Percentiles rank a stretch among this genome's conserved stretches.
These are phyloP conservation scores for Ophiothrix spiculata DNA, from an alignment of 35 echinoderm and acorn worm genomes.

Conservation along the genomic window DNA sequence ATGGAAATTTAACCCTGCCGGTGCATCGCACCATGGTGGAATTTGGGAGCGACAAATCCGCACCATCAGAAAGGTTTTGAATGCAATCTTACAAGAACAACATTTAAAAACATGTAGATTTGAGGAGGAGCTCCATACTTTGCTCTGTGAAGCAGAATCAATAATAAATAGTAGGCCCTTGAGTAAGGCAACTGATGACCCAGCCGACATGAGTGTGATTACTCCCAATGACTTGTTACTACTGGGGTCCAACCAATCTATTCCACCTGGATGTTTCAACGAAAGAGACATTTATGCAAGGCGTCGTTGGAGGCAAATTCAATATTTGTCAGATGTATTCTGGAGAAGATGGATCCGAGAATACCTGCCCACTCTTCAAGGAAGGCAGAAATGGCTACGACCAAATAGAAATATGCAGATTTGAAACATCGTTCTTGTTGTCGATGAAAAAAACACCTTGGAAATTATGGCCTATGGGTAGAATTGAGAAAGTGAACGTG, in stretches of 20 bases:
- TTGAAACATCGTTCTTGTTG: constrained; percentile 40
- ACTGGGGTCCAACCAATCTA: not conserved
- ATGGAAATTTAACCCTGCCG: constrained; percentile 49
- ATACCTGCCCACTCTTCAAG: constrained; percentile 56
- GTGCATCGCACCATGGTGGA: constrained; percentile 50
- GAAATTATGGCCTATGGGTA: constrained; percentile 32
- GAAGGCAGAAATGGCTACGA: constrained; percentile 47
- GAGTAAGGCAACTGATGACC: constrained; percentile 21
- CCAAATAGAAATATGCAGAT: constrained; percentile 14
- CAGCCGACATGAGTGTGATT: constrained; percentile 20
- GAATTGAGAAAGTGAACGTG: not conserved
- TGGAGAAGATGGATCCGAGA: constrained; percentile 54
- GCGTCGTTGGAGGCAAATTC: constrained; percentile 37
- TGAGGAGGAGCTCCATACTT: constrained; percentile 40
- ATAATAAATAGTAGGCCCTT: constrained; percentile 47
- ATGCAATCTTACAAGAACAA: constrained; percentile 20
- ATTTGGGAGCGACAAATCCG: constrained; percentile 33
- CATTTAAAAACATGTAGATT: not conserved
- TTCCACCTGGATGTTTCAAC: constrained; percentile 43
- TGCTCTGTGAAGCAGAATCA: constrained; percentile 38
- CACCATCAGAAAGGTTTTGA: constrained; percentile 25
- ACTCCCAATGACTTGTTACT: constrained; percentile 67
- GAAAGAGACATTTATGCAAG: constrained; percentile 31
- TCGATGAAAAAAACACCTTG: constrained; percentile 24
- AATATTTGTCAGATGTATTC: constrained; percentile 53